phyloP scores from a whole-genome alignment of 2,888 invertebrate species.

The Lordiphosa andalusiaca region DNA sequence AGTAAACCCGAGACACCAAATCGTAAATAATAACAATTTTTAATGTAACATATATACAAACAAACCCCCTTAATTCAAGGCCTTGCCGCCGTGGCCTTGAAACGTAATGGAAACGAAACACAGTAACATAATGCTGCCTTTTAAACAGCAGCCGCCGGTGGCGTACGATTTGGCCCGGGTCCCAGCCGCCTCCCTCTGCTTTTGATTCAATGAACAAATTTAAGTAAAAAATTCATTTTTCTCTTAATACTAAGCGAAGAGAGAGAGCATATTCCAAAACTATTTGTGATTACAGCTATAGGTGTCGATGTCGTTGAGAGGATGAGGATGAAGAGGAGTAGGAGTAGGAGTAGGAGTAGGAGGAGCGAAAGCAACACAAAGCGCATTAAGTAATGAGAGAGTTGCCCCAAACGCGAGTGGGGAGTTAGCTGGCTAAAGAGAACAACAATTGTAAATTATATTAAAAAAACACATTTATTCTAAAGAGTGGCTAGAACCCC shows the following conservation, averaged over 20 bases:
- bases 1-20: slow-evolving; percentile 7
- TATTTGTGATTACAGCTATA: slow-evolving; percentile 72
- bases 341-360: too few species aligned
- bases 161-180: slow-evolving; percentile 13
- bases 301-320: slow-evolving; percentile 11
- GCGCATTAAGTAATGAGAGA: slow-evolving; percentile 45
- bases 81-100: slow-evolving; percentile 16
- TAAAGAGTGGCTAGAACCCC: too few species aligned
- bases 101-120: slow-evolving; percentile 36
- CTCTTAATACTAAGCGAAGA: slow-evolving; percentile 18
- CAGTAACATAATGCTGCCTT: slow-evolving; percentile 62
- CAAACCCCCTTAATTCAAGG: slow-evolving; percentile 17
- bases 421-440: slow-evolving; percentile 30
- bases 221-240: slow-evolving; percentile 6
- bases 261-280: slow-evolving; percentile 69
- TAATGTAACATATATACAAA: slow-evolving; percentile 9
- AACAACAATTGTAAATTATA: slow-evolving; percentile 15
- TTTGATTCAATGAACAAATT: slow-evolving; percentile 11
- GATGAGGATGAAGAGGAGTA: too few species aligned
- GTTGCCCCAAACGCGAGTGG: slow-evolving; percentile 19
- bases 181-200: slow-evolving; percentile 2
- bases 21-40: slow-evolving; percentile 22
- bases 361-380: slow-evolving; percentile 51
- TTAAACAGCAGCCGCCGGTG: slow-evolving; percentile 46
- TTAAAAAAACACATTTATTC: background rate